phyloP scores from a whole-genome alignment of 2,113 vertebrate genomes.

The Carassius gibelio region DNA sequence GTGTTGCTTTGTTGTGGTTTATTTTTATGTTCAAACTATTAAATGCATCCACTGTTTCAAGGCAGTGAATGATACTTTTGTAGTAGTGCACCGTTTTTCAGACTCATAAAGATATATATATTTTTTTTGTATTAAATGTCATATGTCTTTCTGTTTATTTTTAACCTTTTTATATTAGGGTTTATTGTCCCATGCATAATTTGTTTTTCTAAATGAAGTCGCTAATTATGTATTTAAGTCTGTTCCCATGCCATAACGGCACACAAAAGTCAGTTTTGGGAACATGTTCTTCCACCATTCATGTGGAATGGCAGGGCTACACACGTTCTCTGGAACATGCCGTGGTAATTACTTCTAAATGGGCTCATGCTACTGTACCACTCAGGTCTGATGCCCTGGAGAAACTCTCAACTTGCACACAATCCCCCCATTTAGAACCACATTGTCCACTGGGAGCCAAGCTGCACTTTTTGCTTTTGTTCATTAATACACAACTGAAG shows the following conservation, averaged over 20 bases:
- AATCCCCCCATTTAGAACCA: conserved; percentile 43
- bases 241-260: background rate
- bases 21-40: conserved; percentile 77
- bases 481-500: conserved; percentile 19
- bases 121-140: background rate
- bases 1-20: conserved; percentile 81
- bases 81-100: conserved; percentile 66
- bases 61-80: conserved; percentile 71
- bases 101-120: conserved; percentile 14
- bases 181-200: background rate
- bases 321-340: conserved; percentile 36
- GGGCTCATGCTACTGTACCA: conserved; percentile 42
- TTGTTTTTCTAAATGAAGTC: background rate
- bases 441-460: conserved; percentile 35
- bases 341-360: conserved; percentile 51
- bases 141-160: background rate
- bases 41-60: conserved; percentile 75
- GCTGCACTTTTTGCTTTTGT: conserved; percentile 22
- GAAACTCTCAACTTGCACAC: conserved; percentile 31
- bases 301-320: conserved; percentile 26
- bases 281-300: conserved; percentile 23
- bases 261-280: conserved; percentile 28
- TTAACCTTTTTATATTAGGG: background rate
- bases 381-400: conserved; percentile 38
- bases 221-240: background rate